phyloP scores from a whole-genome alignment of 2,113 vertebrate species.

The Benitochromis conjunctus region DNA sequence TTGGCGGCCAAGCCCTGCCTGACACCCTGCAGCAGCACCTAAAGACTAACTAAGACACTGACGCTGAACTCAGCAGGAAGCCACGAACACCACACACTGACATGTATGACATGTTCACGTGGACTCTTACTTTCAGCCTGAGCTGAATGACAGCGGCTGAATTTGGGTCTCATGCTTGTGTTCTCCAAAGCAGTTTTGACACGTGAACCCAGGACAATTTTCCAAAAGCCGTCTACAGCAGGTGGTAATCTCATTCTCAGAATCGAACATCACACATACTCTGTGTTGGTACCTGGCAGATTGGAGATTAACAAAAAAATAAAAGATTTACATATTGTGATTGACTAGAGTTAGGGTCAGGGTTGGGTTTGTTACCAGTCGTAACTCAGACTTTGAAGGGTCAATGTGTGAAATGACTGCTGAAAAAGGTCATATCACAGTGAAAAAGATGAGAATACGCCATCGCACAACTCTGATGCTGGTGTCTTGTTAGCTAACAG shows the following conservation, averaged over 20 bases:
- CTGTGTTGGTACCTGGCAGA: neutral
- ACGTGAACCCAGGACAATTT: neutral
- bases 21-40: constrained; percentile 9
- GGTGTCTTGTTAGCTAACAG: neutral
- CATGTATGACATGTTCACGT: neutral
- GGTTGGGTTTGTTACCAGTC: no score
- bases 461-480: no score
- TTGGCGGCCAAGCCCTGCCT: neutral
- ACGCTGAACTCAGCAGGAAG: neutral
- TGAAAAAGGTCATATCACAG: neutral
- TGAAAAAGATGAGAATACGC: neutral
- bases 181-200: neutral
- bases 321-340: neutral
- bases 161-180: neutral
- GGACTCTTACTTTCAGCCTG: neutral
- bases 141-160: neutral
- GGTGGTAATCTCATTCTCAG: neutral
- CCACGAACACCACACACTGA: neutral
- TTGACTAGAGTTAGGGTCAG: neutral
- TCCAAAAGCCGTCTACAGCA: neutral
- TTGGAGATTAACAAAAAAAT: neutral
- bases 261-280: neutral
- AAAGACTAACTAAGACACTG: neutral
- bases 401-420: neutral
- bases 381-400: no score